A percentile compares a stretch with the other conserved stretches of the same genome.
These are phyloP conservation scores for Carterocephalus palaemon DNA, from an alignment of 2,888 invertebrate species.

Conservation along the genomic window DNA sequence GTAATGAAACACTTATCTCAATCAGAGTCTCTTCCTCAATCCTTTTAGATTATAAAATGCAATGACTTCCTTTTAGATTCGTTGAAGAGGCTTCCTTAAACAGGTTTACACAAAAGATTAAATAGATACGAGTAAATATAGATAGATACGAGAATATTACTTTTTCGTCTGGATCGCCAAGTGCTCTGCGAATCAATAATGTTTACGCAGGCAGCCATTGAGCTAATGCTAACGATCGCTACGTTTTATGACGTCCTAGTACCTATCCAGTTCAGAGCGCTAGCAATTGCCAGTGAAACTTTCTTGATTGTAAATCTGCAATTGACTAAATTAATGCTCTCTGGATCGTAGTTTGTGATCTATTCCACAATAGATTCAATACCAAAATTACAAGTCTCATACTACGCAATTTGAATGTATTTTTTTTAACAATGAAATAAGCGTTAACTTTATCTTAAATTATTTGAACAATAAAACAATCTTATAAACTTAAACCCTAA, in stretches of 20 bases:
- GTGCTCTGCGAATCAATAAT: slow-evolving; percentile 6
- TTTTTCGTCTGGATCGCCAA: slow-evolving; percentile 7
- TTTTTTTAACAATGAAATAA: no score
- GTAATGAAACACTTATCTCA: no score
- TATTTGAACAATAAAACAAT: no score
- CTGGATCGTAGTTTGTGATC: background rate
- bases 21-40: background rate
- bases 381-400: no score
- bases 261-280: background rate
- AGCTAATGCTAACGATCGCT: slow-evolving; percentile 18
- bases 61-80: no score
- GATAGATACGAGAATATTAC: no score
- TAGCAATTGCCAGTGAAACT: slow-evolving; percentile 12
- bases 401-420: no score
- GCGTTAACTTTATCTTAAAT: no score
- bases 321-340: slow-evolving; percentile 13
- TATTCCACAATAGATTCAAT: background rate
- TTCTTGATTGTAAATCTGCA: slow-evolving; percentile 17
- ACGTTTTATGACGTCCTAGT: slow-evolving; percentile 15
- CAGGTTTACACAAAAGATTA: no score
- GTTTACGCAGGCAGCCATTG: slow-evolving; percentile 18
- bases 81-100: no score
- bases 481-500: no score
- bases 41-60: background rate
- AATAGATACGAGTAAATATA: no score